Base-by-base conservation (phyloP, 2,797 vertebrate species). In the Lepidocolaptes lacrymiger region DNA sequence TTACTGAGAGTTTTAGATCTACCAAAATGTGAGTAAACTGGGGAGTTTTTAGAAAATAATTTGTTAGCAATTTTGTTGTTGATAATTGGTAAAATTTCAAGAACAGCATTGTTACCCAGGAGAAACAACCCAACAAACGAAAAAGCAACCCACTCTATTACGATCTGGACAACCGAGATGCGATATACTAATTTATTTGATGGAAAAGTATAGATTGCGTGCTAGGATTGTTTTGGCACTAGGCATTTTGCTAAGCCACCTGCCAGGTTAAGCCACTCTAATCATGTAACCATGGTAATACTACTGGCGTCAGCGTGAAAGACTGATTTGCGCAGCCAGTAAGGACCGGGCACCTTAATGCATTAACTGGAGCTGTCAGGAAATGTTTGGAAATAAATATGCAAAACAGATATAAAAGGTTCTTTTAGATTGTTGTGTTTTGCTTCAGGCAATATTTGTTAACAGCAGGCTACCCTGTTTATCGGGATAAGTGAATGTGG, bases 281-380 rank as follows among this genome's bases (percentile, higher is more conserved):
- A 84, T 89, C 86, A 84, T 2, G 93, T 97, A 93, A 94, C 94
- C 96, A 95, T 95, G 95, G 89, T 34, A 88, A 95, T 97, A 48
- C 58, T 37, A 76, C 85, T 84, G 76, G 88, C 28, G 6, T 90
- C 85, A 95, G 71, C 4, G 8, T 12, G 79, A 52, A 80, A 81
- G 82, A 69, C 77, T 81, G 89, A 81, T 91, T 86, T 88, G 83
- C 43, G 80, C 88, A 94, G 89, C 69, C 95, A 75, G 85, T 58
- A 72, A 74, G 85, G 77, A 88, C 21, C 37, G 71, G 51, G 71
- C 51, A 88, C 73, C 58, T 86, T 66, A 78, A 78, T 73, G 58
- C 83, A 78, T 77, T 93, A 95, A 72, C 85, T 62, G 74, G 55
- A 81, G 59, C 66, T 86, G 88, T 39, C 83, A 84, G 85, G 76